Evolutionary conservation across 1,140 invertebrate species (phyloP), one percentile per base, ranked within the genome.

Genomic region (Diorhabda carinulata): DNA sequence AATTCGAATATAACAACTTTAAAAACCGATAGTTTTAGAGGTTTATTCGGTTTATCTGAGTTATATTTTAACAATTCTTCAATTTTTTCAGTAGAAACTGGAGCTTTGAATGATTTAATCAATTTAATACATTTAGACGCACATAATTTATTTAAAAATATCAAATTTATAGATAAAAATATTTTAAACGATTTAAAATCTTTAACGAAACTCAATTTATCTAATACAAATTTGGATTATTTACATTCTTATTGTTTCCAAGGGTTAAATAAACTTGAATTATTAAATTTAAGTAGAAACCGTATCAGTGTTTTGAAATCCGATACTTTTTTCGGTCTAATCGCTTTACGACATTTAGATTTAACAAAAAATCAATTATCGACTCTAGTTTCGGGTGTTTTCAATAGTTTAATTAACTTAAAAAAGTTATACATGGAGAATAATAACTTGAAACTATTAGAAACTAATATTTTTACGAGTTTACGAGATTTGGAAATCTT

Each of bases 61-160:
- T 45, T 64, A 3, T 25, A 64, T 47, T 64, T 64, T 44, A 10
- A 9, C 6, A 45, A 64, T 56, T 45, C 62, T 7, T 10, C 6
- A 4, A 47, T 64, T 47, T 10, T 10, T 64, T 64, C 44, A 45
- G 62, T 64, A 9, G 43, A 44, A 45, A 1, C n/a, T 5, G 45
- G 62, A 10, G 42, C 62, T 40, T 25, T 64, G 8, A 64, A 64
- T n/a, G 62, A 47, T 45, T 40, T 64, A n/a, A 45, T 64, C 25
- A 64, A 52, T 47, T 47, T 64, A 9, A 43, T 10, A 40, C 52
- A 45, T 47, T 64, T 64, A 45, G 62, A 64, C 4, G 9, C 62
- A 4, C 62, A 7, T 2, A 64, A 57, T 43, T 9, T 66, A 5
- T 66, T 66, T n/a, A 66, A 58, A 66, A 8, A 66, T 59, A 42